Evolutionary conservation across 2,888 invertebrate genomes (phyloP), one percentile per base, ranked within the genome.

Genomic region (Cataglyphis albicans): DNA sequence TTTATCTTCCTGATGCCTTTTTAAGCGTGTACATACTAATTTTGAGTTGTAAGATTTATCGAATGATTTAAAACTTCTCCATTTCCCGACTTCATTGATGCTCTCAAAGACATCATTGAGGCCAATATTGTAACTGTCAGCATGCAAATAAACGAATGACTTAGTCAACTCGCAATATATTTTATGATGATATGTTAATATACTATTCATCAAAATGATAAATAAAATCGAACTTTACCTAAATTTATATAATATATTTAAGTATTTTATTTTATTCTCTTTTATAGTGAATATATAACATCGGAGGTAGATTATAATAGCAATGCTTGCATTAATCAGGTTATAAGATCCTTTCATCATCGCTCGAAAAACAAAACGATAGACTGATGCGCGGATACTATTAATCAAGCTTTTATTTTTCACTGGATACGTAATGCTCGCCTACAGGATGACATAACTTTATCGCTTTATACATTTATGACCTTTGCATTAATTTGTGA

Each of bases 361-460:
- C 29, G 38, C 25, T 76, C 9, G 29, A 52, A 38, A 38, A 76
- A 63, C 29, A 68, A 35, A 3, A 12, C 15, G 41, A 41, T n/a
- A 64, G 63, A 63, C 4, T 18, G 48, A 55, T 48, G 63, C 59
- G 63, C 15, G 72, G 18, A 32, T 38, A 7, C 61, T 38, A 70
- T 83, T 80, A 67, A 74, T 85, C 82, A 85, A 81, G 75, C 59
- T 74, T 57, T 52, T 73, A 74, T 68, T 67, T 80, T 80, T 67
- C 65, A 18, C 48, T 41, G 72, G 44, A 83, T 74, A 38, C 81
- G 78, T 83, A 88, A 84, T 78, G 48, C 48, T 73, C 87, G 85
- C 87, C 88, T 74, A 88, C 88, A 35, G 76, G 35, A 61, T 81
- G 87, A 86, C 82, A 82, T 74, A 81, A 78, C 67, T 61, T 63